phyloP scores from a whole-genome alignment of 1,140 invertebrate genomes.

The Heliconius eleuchia region DNA sequence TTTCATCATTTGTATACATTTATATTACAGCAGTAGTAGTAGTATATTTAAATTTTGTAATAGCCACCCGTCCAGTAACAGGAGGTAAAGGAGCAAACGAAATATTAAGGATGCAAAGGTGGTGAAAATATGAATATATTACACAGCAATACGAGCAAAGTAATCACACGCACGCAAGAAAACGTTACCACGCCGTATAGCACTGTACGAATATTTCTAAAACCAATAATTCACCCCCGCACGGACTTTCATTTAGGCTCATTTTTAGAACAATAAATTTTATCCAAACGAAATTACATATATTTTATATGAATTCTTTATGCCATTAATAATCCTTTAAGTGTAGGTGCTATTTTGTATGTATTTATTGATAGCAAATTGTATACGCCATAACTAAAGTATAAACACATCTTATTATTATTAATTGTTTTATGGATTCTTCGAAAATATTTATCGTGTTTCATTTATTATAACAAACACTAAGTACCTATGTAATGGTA shows the following conservation, averaged over 20 bases:
- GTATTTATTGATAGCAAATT: neutral
- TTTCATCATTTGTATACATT: neutral
- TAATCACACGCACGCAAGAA: constrained; percentile 76
- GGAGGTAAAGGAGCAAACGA: constrained; percentile 54
- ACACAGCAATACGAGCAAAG: constrained; percentile 64
- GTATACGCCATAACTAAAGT: neutral
- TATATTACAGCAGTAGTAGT: neutral
- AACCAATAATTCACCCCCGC: constrained; percentile 75
- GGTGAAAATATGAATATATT: constrained; percentile 80
- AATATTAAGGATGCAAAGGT: constrained; percentile 74
- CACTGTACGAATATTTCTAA: constrained; percentile 59
- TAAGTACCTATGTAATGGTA: neutral
- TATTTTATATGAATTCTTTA: neutral
- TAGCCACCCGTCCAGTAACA: constrained; percentile 12
- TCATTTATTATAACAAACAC: neutral
- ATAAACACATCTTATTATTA: neutral
- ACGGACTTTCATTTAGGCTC: constrained; percentile 70
- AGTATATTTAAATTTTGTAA: constrained; percentile 5
- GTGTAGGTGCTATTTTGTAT: neutral
- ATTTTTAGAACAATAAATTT: constrained; percentile 56
- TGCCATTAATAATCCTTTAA: neutral
- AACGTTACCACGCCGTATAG: constrained; percentile 52
- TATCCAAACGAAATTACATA: constrained; percentile 15
- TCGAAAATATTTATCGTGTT: neutral
- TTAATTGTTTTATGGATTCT: neutral